Conservation (phyloP, 2,888 invertebrate genomes). For the Clusia tigrina region DNA sequence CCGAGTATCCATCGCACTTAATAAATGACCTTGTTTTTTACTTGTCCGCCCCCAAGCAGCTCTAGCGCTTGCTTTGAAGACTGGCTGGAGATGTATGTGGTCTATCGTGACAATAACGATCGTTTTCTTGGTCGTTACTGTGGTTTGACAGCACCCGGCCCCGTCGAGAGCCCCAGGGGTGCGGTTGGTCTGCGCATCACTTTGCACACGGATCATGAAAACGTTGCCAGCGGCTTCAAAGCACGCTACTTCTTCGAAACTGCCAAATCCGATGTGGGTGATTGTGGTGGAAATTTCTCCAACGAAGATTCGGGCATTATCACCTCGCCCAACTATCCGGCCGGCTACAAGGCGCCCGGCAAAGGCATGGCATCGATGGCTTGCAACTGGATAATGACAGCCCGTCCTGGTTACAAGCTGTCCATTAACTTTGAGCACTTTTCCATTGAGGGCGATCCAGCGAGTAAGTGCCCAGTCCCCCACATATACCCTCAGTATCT, state of each 20-base stretch:
- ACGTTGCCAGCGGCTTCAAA: slow-evolving; percentile 94
- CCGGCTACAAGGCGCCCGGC: slow-evolving; percentile 85
- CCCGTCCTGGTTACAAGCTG: slow-evolving; percentile 84
- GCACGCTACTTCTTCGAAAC: slow-evolving; percentile 93
- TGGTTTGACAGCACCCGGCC: slow-evolving; percentile 89
- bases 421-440: slow-evolving; percentile 91
- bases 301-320: slow-evolving; percentile 83
- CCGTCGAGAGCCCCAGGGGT: slow-evolving; percentile 90
- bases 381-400: slow-evolving; percentile 97
- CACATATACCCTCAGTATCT: background rate
- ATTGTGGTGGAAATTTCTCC: slow-evolving; percentile 92
- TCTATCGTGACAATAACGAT: slow-evolving; percentile 82
- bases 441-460: slow-evolving; percentile 91
- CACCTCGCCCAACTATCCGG: slow-evolving; percentile 89
- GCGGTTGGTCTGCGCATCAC: slow-evolving; percentile 87
- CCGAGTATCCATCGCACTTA: background rate
- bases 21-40: background rate
- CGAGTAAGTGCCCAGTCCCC: slow-evolving; percentile 72
- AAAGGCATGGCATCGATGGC: slow-evolving; percentile 83
- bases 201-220: slow-evolving; percentile 85
- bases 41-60: slow-evolving; percentile 64
- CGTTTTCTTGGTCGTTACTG: slow-evolving; percentile 92
- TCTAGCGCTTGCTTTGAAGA: slow-evolving; percentile 85
- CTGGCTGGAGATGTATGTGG: slow-evolving; percentile 93
- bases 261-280: slow-evolving; percentile 87